Conservation (phyloP, 1,140 invertebrate genomes). For the Caenorhabditis elegans region WBcel235 BX284605.5:6158501-6159000, state of each 20-base stretch:
- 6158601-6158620: not conserved
- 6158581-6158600: not conserved
- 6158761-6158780: not conserved
- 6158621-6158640: slow-evolving; percentile 3
- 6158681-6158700: not conserved
- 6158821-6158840: not conserved
- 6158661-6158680: not conserved
- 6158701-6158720: not conserved
- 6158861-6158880: not conserved
- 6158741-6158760: not conserved
- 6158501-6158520: not conserved
- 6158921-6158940: not conserved
- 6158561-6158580: slow-evolving; percentile 15
- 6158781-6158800: not conserved
- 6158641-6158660: not conserved
- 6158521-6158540: not conserved
- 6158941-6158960: not conserved
- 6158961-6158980: slow-evolving; percentile 21
- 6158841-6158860: not conserved
- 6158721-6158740: not conserved
- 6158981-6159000: slow-evolving; percentile 4
- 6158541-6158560: not conserved
- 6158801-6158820: not conserved
- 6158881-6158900: not conserved
- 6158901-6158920: not conserved